Evolutionary conservation across 2,797 vertebrate species (phyloP), one percentile per base, ranked within the genome.

Genomic region (Sebastes ruberrimus): DNA sequence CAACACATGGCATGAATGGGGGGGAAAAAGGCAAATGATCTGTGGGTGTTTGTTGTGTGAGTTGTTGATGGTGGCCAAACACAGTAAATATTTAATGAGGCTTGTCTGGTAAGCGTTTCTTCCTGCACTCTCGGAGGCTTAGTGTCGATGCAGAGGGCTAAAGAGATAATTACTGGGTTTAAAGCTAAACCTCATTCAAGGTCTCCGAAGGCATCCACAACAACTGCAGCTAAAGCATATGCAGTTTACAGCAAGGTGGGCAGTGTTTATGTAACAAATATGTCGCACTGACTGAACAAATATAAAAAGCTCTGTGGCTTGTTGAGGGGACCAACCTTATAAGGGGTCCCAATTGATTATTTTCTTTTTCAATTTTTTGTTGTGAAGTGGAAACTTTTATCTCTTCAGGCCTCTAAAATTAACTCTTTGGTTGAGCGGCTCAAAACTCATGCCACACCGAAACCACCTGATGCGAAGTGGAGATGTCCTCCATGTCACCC

Each of bases 71-170:
- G 89, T 84, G 86, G 87, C 89, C 87, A 93, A 94, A 95, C 89
- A 93, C 38, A 56, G 83, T 94, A 88, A 93, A 94, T 95, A 93
- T 94, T 94, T 94, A 92, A 94, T 88, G 89, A 88, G 76, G 77
- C 85, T 87, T 88, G 84, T 93, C 92, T 88, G 85, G 88, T 90
- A 87, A 90, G 90, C 83, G 69, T 89, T 92, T 85, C 79, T 75
- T 61, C 69, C 86, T 79, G 71, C 82, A 67, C 81, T 89, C 86
- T 86, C 88, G 52, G 33, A 81, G 89, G 91, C 90, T 92, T 85
- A 88, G 83, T 78, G 86, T 88, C 20, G 74, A 88, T 90, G 90
- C 81, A 80, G 72, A 91, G 85, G 90, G 81, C 89, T 88, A 76
- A 89, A 80, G 91, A 90, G 92, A 92, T 93, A 93, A 95, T 93